Evolutionary conservation across 2,113 vertebrate genomes (phyloP), one percentile per base, ranked within the genome.

Genomic region (Theristicus caerulescens): DNA sequence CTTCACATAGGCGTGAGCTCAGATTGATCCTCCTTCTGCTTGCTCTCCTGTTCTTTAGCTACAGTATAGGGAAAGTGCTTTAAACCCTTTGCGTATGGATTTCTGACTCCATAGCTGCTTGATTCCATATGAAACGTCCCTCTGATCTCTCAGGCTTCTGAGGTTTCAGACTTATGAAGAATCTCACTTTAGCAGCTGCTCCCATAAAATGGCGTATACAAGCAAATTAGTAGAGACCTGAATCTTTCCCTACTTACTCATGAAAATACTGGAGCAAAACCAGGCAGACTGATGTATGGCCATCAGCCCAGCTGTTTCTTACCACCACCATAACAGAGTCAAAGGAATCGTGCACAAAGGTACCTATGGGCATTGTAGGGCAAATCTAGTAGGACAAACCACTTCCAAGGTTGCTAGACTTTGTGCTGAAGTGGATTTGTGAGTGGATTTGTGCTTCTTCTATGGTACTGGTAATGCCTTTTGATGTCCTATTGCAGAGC

Each of bases 181-280:
- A 59, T 71, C 76, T 74, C 79, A 71, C 55, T 94, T 94, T 62
- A 93, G 64, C 86, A 91, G 65, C 94, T 96, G 77, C 49, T 78
- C 31, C 52, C 72, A 93, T 88, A 84, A 92, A 90, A 81, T 65
- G 61, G 21, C 34, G 49, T 52, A 91, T 52, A 74, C 19, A 40
- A 84, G 65, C 47, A 94, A 92, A 92, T 83, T 62, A 71, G 42
- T 47, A 80, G 36, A 88, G 51, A 80, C 51, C 8, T 62, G 44
- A 88, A 79, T 86, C 62, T 90, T 85, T 77, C 64, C 72, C 67
- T 77, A 2, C 16, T 59, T 86, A 42, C 74, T 90, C 71, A 52
- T 93, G 64, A 94, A 91, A 96, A 86, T 51, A 69, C 17, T 66
- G 59, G 36, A 69, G 34, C 31, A 90, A 58, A 91, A 40, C 16